Base-by-base conservation (phyloP, 2,113 vertebrate genomes). In the Propithecus coquereli region DNA sequence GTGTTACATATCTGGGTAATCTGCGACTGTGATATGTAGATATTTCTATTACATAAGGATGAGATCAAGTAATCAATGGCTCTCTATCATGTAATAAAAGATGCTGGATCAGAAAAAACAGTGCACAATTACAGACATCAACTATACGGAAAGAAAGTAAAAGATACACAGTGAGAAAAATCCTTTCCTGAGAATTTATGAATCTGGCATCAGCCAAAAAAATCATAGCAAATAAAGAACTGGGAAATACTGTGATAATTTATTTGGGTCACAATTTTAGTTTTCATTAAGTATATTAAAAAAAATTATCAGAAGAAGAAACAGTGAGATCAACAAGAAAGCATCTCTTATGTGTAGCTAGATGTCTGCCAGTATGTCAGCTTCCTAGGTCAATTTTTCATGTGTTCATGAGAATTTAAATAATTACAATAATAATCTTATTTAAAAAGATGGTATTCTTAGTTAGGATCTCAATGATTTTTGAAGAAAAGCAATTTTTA, bases 141-240 rank as follows among this genome's bases (percentile, higher is more conserved):
- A 73, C 52, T n/a, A 22, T 17, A 47, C 17, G 2, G 32, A 79
- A 77, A 71, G 94, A 90, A 57, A 32, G 30, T 63, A 59, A 93
- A 93, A 90, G 47, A 85, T 61, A 85, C 12, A 61, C 23, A 83
- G 54, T 81, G 79, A 95, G 70, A 80, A 90, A 92, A 93, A 91
- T 54, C 8, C 6, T 82, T 94, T 52, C 45, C 30, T 43, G 43
- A 92, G 45, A 91, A 77, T 87, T 88, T 81, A 34, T 91, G 63
- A 73, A 95, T 45, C 91, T 16, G 74, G 30, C 43, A 86, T 88
- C 87, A 94, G 43, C 2, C 17, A 34, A 43, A 61, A 94, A 94
- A 73, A 95, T 82, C 76, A 77, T 54, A 93, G 77, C 88, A 89
- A 94, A 94, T 47, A 93, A 93, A 91, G 27, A 91, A 93, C 43